Evolutionary conservation across 2,797 vertebrate genomes (phyloP).

Genomic region (Gymnopithys bicolor): DNA sequence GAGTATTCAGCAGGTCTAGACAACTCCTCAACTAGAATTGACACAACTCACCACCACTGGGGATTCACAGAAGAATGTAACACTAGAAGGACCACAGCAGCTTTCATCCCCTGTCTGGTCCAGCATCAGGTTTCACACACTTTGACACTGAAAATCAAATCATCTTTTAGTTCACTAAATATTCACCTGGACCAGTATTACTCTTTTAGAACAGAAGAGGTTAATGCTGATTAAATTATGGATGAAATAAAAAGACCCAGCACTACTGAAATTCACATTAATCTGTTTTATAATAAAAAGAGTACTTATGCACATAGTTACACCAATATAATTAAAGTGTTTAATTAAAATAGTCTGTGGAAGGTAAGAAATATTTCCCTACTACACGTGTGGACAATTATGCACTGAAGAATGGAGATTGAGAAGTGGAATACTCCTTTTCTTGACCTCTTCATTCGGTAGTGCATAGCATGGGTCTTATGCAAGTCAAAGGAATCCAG

Average conservation of each 20-base stretch:
- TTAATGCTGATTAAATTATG: background rate
- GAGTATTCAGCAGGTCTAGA: background rate
- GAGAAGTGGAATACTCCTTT: background rate
- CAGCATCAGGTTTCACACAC: background rate
- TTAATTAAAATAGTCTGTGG: background rate
- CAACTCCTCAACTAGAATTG: background rate
- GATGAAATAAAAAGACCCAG: background rate
- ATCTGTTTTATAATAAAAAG: background rate
- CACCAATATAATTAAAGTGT: background rate
- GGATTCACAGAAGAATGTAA: background rate
- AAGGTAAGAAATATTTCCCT: background rate
- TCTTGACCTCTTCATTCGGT: background rate
- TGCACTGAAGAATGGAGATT: background rate
- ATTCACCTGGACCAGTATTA: background rate
- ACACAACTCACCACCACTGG: fast-evolving
- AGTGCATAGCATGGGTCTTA: background rate
- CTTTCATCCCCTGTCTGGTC: background rate
- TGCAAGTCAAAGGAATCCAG: background rate
- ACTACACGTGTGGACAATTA: background rate
- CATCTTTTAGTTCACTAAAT: background rate
- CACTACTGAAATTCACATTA: background rate
- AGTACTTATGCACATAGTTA: background rate
- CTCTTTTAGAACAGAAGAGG: background rate
- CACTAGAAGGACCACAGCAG: background rate
- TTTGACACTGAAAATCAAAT: background rate